These are phyloP conservation scores for Macrosiphum euphorbiae DNA, from an alignment of 2,888 invertebrate species.

Conservation along the genomic window DNA sequence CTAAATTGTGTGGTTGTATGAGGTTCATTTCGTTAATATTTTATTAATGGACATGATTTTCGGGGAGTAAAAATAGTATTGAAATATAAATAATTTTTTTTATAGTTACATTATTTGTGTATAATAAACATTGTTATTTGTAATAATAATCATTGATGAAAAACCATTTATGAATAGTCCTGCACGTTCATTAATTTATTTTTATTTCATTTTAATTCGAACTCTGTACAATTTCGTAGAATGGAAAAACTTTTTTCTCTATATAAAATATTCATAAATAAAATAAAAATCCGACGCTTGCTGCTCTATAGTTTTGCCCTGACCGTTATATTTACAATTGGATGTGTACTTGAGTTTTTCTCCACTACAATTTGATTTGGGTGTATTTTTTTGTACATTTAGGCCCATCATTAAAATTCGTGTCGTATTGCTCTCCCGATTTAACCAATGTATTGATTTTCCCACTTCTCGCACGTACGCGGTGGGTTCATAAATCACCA, in stretches of 20 bases:
- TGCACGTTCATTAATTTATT: background rate
- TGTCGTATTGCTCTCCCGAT: slow-evolving; percentile 32
- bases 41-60: background rate
- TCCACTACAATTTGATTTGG: background rate
- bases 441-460: slow-evolving; percentile 43
- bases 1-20: background rate
- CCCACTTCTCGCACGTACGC: background rate
- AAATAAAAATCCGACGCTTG: background rate
- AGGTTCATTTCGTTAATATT: background rate
- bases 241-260: background rate
- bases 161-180: background rate
- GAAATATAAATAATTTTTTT: too few species aligned
- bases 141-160: background rate
- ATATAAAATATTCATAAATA: background rate
- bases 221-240: background rate
- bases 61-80: too few species aligned
- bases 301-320: background rate
- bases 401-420: slow-evolving; percentile 33
- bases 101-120: background rate
- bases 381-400: background rate
- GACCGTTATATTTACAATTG: background rate
- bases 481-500: slow-evolving; percentile 17
- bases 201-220: background rate
- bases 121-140: background rate
- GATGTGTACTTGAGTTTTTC: background rate